These are phyloP conservation scores for Neodiprion lecontei DNA, from an alignment of 1,140 invertebrate genomes.

Conservation along the genomic window DNA sequence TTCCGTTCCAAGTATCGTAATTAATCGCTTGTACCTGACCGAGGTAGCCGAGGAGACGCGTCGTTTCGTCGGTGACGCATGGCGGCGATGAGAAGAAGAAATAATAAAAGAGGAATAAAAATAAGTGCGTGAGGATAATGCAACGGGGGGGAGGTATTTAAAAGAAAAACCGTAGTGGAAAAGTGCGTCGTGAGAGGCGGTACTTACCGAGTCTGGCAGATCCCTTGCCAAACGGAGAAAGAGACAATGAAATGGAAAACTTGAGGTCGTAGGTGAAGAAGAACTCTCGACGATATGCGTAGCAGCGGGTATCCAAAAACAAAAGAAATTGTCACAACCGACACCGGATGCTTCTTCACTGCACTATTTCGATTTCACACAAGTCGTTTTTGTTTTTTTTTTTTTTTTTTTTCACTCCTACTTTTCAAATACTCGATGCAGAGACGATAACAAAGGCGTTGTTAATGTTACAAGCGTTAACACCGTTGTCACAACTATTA, in stretches of 20 bases:
- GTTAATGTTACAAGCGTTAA: no score
- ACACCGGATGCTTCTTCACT: not conserved
- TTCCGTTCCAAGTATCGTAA: no score
- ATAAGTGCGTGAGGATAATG: not conserved
- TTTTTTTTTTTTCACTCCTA: no score
- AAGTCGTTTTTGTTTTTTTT: no score
- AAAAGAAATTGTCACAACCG: not conserved
- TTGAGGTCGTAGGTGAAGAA: no score
- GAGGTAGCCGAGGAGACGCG: constrained; percentile 40
- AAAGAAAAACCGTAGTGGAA: not conserved
- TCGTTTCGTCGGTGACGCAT: constrained; percentile 16
- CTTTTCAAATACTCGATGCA: no score
- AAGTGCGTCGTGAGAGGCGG: not conserved
- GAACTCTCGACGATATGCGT: no score
- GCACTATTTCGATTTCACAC: not conserved
- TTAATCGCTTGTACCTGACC: no score
- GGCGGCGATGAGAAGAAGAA: not conserved
- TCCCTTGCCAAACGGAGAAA: not conserved
- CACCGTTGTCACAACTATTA: not conserved
- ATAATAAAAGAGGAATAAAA: no score
- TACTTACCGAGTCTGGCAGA: not conserved
- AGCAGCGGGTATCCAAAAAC: not conserved
- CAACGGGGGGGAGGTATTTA: not conserved
- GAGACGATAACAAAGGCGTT: no score
- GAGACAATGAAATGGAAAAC: not conserved